These are phyloP conservation scores for Drosophila pandora DNA, from an alignment of 1,140 invertebrate genomes.

Conservation along the genomic window DNA sequence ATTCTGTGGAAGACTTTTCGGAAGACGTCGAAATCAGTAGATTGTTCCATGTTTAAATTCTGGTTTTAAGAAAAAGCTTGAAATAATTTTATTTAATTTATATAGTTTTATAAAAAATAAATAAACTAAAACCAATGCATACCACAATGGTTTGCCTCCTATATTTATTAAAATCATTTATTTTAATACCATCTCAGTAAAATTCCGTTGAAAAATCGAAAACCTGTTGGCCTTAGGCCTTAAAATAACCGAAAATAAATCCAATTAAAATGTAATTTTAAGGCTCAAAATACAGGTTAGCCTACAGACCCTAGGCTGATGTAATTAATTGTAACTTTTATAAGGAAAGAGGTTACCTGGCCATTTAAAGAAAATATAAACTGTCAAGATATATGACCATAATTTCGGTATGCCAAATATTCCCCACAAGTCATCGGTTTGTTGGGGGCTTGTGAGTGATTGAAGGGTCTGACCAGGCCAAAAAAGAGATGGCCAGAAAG, in stretches of 20 bases:
- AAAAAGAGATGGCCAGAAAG: conserved; percentile 13
- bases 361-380: background rate
- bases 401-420: background rate
- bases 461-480: conserved; percentile 28
- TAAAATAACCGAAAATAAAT: conserved; percentile 30
- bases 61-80: no score
- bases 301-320: conserved; percentile 26
- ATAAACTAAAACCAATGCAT: background rate
- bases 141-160: background rate
- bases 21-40: no score
- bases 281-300: conserved; percentile 6
- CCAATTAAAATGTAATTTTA: conserved; percentile 40
- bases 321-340: conserved; percentile 31
- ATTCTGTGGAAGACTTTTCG: no score
- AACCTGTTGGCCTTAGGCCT: conserved; percentile 30
- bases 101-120: no score
- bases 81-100: no score
- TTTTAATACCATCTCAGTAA: background rate
- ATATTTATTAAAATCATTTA: background rate
- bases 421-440: background rate
- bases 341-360: background rate
- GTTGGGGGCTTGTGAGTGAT: conserved; percentile 18
- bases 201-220: background rate
- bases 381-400: background rate
- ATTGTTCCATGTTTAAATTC: no score